Evolutionary conservation across 2,113 vertebrate species (phyloP).

Genomic region (Cathartes aura): DNA sequence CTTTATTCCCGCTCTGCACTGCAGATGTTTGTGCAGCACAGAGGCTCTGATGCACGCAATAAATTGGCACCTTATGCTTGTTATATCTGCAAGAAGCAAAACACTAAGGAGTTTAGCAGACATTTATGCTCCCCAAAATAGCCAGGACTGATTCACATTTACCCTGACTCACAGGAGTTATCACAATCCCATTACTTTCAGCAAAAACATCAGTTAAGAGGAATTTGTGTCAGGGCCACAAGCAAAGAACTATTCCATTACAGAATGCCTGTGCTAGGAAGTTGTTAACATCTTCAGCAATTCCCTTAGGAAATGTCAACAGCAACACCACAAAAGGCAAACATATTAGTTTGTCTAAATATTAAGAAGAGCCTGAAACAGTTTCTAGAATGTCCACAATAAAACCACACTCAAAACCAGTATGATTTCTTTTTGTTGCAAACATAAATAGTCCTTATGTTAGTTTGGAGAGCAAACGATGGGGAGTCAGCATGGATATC

Average conservation of each 20-base stretch:
- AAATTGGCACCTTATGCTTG: slow-evolving; percentile 10
- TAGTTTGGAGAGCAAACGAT: neutral
- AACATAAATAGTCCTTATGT: neutral
- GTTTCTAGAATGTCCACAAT: slow-evolving; percentile 11
- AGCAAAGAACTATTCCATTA: slow-evolving; percentile 6
- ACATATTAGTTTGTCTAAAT: neutral
- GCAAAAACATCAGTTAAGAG: slow-evolving; percentile 1
- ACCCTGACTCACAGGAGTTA: neutral
- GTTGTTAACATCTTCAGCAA: neutral
- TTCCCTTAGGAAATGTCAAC: slow-evolving; percentile 33
- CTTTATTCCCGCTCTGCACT: neutral
- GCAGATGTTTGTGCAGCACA: neutral
- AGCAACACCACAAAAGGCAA: neutral
- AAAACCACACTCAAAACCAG: neutral
- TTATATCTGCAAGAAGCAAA: slow-evolving; percentile 5
- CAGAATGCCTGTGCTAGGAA: neutral
- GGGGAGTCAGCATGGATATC: neutral
- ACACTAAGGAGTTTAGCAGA: neutral
- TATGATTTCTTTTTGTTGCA: neutral
- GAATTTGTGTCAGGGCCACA: slow-evolving; percentile 9
- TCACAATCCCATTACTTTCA: slow-evolving; percentile 23
- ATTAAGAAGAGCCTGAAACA: slow-evolving; percentile 11
- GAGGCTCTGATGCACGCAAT: neutral
- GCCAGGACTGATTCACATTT: slow-evolving; percentile 1
- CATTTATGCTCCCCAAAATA: neutral